Conservation (phyloP, 2,797 vertebrate species). For the Galagoides demidoff region DNA sequence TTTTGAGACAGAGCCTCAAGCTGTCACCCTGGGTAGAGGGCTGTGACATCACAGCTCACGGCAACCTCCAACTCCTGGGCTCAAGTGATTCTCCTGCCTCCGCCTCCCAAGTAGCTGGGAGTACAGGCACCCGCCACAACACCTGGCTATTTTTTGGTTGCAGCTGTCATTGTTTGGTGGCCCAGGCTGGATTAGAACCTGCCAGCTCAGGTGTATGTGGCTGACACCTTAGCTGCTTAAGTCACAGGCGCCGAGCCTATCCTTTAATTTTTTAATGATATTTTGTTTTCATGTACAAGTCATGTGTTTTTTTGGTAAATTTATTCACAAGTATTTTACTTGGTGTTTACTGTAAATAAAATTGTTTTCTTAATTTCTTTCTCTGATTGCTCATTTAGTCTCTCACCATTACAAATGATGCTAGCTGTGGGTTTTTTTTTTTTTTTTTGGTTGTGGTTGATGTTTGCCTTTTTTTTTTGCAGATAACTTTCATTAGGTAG, state of each 20-base stretch:
- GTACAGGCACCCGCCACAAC: too few species aligned
- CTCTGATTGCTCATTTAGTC: neutral
- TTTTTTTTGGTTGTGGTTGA: neutral
- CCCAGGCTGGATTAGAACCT: too few species aligned
- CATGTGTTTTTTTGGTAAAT: neutral
- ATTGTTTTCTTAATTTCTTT: conserved; percentile 49
- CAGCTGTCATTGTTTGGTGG: too few species aligned
- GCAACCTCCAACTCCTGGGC: too few species aligned
- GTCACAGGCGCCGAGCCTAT: neutral
- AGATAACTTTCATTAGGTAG: neutral
- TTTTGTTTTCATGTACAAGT: neutral
- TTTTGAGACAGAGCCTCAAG: neutral
- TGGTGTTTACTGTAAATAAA: neutral
- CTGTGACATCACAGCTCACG: too few species aligned
- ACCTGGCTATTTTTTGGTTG: too few species aligned
- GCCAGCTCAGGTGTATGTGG: too few species aligned
- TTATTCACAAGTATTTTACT: neutral
- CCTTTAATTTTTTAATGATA: conserved; percentile 16
- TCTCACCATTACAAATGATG: neutral
- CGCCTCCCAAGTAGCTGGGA: too few species aligned
- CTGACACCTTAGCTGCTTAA: too few species aligned
- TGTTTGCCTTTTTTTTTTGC: neutral
- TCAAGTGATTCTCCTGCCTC: too few species aligned
- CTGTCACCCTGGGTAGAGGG: too few species aligned
- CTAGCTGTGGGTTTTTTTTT: neutral